Percentiles rank a stretch among this genome's conserved stretches.
Evolutionary conservation across 2,797 vertebrate species (phyloP).

Genomic region (Tragelaphus eurycerus): DNA sequence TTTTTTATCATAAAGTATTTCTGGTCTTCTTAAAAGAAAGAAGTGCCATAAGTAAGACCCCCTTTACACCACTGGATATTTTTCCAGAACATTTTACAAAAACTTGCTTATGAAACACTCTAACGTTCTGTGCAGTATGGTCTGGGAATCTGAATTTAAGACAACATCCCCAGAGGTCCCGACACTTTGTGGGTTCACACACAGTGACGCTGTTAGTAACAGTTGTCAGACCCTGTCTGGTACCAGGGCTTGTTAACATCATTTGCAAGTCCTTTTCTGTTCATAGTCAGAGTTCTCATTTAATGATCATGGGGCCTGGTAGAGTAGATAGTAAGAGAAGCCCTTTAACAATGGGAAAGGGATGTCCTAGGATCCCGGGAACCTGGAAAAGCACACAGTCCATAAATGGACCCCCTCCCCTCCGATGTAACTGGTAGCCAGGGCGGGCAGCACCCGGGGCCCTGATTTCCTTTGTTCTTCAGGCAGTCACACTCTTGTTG

Average conservation of each 20-base stretch:
- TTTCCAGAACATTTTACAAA: not conserved
- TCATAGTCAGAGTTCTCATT: not conserved
- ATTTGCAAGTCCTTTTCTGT: not conserved
- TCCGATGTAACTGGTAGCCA: too few relatives aligned
- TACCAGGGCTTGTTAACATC: not conserved
- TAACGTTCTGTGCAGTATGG: not conserved
- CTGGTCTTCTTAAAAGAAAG: not conserved
- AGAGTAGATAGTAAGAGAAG: too few relatives aligned
- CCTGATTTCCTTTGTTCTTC: not conserved
- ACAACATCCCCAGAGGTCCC: not conserved
- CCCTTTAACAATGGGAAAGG: not conserved
- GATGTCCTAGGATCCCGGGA: not conserved
- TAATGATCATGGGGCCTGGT: not conserved
- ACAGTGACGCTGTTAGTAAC: not conserved
- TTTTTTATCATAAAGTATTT: not conserved
- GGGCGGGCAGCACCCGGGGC: fast-evolving
- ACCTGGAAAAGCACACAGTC: not conserved
- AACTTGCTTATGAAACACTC: not conserved
- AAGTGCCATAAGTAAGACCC: not conserved
- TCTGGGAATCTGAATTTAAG: not conserved
- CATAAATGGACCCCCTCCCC: too few relatives aligned
- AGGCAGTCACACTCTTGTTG: not conserved
- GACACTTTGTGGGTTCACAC: too few relatives aligned
- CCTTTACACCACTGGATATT: not conserved
- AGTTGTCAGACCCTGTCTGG: not conserved